Evolutionary conservation across 2,113 vertebrate genomes (phyloP).

Genomic region (Atherinomorus stipes): DNA sequence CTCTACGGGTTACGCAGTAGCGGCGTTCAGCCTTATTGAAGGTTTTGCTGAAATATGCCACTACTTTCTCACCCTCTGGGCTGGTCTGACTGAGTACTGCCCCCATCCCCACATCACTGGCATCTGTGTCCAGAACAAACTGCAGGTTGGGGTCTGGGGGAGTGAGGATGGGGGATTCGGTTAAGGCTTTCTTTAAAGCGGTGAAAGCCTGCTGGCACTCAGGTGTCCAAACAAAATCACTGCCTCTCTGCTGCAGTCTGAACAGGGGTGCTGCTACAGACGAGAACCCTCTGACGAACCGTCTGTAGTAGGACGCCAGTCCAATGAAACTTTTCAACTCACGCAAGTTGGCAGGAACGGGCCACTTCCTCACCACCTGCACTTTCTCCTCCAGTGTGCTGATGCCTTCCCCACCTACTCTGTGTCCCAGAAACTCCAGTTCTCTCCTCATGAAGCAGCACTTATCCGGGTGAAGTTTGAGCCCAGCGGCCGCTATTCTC

Average conservation of each 20-base stretch:
- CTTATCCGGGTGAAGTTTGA: neutral
- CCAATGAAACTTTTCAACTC: neutral
- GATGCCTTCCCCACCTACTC: neutral
- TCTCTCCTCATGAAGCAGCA: constrained; percentile 5
- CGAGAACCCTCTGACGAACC: constrained; percentile 6
- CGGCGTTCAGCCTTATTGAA: neutral
- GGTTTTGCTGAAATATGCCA: neutral
- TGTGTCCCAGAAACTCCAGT: constrained; percentile 8
- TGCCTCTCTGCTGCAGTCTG: neutral
- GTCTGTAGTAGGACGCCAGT: constrained; percentile 5
- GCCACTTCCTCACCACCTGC: neutral
- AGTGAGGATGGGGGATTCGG: neutral
- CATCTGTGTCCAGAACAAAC: neutral
- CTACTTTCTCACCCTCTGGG: neutral
- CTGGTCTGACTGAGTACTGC: neutral
- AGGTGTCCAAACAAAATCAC: neutral
- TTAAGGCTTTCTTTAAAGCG: neutral
- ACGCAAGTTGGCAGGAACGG: neutral
- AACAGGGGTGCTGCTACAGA: constrained; percentile 4
- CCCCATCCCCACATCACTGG: neutral
- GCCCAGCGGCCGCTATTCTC: neutral
- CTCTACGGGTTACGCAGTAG: constrained; percentile 18
- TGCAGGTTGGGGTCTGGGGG: neutral
- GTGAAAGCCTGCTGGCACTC: neutral
- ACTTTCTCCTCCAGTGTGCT: neutral